Percentiles rank a stretch among this genome's conserved stretches.
Evolutionary conservation across 37 sponge, comb jelly and placozoan species (phyloP).

Genomic region (Cliona cf. orientalis): DNA sequence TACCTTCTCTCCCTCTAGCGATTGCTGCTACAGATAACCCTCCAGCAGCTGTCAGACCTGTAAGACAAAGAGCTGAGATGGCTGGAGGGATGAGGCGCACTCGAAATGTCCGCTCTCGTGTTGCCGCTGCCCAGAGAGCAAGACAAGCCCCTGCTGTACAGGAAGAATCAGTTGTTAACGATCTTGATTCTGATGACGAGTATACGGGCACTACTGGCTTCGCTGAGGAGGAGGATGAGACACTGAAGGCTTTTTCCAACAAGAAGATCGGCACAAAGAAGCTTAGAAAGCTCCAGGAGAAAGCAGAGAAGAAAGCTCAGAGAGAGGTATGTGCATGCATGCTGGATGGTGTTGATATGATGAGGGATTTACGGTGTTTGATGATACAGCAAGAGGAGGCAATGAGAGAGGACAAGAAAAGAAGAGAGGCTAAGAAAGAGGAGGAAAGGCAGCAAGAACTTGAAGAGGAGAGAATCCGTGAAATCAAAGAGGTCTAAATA

Average conservation of each 20-base stretch:
- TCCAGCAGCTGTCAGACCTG: not conserved
- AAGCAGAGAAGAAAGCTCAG: conserved; percentile 88
- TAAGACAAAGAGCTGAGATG: not conserved
- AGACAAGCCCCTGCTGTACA: not conserved
- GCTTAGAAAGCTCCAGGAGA: conserved; percentile 75
- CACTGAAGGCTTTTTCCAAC: conserved; percentile 6
- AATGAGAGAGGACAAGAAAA: conserved; percentile 80
- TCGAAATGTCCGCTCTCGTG: conserved; percentile 40
- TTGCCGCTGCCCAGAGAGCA: conserved; percentile 40
- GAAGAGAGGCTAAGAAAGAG: conserved; percentile 71
- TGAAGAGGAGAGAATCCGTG: conserved; percentile 29
- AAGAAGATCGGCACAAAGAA: conserved; percentile 89
- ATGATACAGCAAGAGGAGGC: conserved; percentile 89
- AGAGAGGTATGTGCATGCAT: conserved; percentile 74
- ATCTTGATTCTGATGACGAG: not conserved
- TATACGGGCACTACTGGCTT: too few species aligned
- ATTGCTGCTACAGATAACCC: not conserved
- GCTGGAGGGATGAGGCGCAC: conserved; percentile 18
- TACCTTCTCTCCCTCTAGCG: not conserved
- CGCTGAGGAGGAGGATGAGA: conserved; percentile 21
- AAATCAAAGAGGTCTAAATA: conserved; percentile 38
- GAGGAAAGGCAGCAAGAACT: conserved; percentile 59
- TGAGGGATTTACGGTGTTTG: not conserved
- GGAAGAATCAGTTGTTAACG: conserved; percentile 25
- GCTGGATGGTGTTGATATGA: not conserved